Base-by-base conservation (phyloP, 2,888 invertebrate species). In the Chymomyza caudatula region DNA sequence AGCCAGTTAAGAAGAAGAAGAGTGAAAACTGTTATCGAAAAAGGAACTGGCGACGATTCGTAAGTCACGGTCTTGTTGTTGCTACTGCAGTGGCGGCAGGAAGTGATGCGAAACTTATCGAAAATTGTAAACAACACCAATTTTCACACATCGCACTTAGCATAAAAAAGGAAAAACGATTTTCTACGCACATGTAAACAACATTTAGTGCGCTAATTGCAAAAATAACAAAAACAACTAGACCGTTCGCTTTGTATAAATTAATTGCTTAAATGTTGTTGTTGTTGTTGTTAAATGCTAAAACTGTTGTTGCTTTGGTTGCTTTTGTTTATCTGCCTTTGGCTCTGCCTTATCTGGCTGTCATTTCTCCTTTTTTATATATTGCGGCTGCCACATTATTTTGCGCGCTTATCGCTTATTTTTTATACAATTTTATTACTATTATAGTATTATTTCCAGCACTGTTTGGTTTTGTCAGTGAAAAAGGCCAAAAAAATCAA, bases 171-270 rank as follows among this genome's bases (percentile, higher is more conserved):
- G 63, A 72, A 85, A 79, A 82, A 68, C 73, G 63, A 73, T 85
- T 83, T 83, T 77, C 75, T 73, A 66, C 69, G 69, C 73, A 77
- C 72, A 84, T 81, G 85, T 81, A 84, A 84, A 78, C 85, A 84
- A n/a, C 51, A 49, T 49, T 17, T 44, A 17, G 37, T 53, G 47
- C 29, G 42, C 49, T 67, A 74, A 74, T 69, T 72, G 82, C 71
- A 37, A 74, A 69, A 73, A 75, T 11, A 47, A 47, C 44, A 60
- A 57, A 11, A 57, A 43, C 43, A 64, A 29, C 20, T 65, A 67
- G 69, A 53, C 69, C 71, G 55, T 58, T 51, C 20, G 6, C 20
- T 19, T 51, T 11, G 19, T 51, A 13, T 51, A 20, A 20, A 8
- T 22, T 51, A 17, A 19, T 51, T 51, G 13, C 17, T 51, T 63